A percentile compares a stretch with the other conserved stretches of the same genome.
Conservation (phyloP, 2,113 vertebrate genomes). For the Phycodurus eques region DNA sequence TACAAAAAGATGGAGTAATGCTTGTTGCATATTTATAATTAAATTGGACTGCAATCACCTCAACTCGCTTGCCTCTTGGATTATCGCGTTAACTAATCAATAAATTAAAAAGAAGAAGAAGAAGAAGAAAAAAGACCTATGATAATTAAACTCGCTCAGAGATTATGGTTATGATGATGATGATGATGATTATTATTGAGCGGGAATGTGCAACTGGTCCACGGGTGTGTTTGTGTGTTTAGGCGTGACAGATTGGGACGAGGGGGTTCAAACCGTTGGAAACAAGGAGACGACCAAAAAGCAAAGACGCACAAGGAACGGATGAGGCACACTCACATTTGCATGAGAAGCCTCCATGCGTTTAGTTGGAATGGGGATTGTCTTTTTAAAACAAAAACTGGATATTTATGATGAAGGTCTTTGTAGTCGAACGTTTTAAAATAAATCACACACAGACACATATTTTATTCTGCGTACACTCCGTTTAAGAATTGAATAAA, state of each 20-base stretch:
- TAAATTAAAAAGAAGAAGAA: constrained; percentile 66
- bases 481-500: too few relatives aligned
- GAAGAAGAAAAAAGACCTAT: constrained; percentile 82
- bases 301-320: constrained; percentile 57
- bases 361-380: too few relatives aligned
- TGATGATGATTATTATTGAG: constrained; percentile 85
- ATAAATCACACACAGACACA: neutral
- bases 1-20: neutral
- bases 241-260: constrained; percentile 88
- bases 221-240: constrained; percentile 56
- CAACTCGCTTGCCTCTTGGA: constrained; percentile 86
- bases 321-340: constrained; percentile 47
- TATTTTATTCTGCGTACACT: neutral
- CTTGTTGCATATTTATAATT: neutral
- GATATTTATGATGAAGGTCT: too few relatives aligned
- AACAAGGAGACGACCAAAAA: constrained; percentile 69
- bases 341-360: neutral
- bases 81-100: constrained; percentile 93
- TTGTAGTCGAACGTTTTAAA: neutral
- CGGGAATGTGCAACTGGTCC: constrained; percentile 84
- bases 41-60: constrained; percentile 36
- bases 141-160: constrained; percentile 88
- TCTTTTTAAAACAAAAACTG: too few relatives aligned
- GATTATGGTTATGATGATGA: constrained; percentile 13
- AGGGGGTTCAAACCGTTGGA: constrained; percentile 81